Evolutionary conservation across 2,113 vertebrate genomes (phyloP), one percentile per base, ranked within the genome.

Genomic region (Noturus placidus): DNA sequence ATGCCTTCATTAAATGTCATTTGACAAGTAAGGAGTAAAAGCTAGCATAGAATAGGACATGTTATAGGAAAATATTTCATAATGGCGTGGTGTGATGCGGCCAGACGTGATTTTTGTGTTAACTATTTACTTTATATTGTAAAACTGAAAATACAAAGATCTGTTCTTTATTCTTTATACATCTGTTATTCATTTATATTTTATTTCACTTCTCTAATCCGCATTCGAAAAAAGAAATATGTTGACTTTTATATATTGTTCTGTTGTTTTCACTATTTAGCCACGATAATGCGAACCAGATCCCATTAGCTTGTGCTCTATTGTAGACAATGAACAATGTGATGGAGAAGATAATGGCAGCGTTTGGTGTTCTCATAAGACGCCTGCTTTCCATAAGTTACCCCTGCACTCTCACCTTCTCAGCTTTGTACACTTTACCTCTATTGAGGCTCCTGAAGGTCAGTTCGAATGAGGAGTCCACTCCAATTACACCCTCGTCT

Each of bases 291-390:
- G 61, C 4, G 5, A 82, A n/a, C 35, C 86, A 74, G 27, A 25
- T 74, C 35, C 30, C 30, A 52, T 86, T 86, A 52, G 85, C 35
- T 87, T 22, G 20, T 46, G 78, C 22, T 27, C 11, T 38, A 19
- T 56, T 69, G 77, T 33, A 81, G 69, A 50, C 52, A 50, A 74
- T 42, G 38, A 80, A 72, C 72, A 70, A 87, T 54, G 65, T 54
- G 50, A 69, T 86, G 77, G 83, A 90, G 87, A 84, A 87, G 84
- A 90, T 90, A 88, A 90, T 82, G 59, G 54, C 70, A 63, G 69
- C 80, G 65, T 89, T 88, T 74, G 50, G 86, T 77, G 63, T 86
- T 79, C 87, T 90, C 87, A 88, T 77, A 85, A 85, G 88, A 87
- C 70, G 54, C 59, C 54, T n/a, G 56, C 50, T 79, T 83, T 83